Percentiles rank a stretch among this genome's conserved stretches.
These are phyloP conservation scores for Blera fallax DNA, from an alignment of 2,888 invertebrate species.

Conservation along the genomic window DNA sequence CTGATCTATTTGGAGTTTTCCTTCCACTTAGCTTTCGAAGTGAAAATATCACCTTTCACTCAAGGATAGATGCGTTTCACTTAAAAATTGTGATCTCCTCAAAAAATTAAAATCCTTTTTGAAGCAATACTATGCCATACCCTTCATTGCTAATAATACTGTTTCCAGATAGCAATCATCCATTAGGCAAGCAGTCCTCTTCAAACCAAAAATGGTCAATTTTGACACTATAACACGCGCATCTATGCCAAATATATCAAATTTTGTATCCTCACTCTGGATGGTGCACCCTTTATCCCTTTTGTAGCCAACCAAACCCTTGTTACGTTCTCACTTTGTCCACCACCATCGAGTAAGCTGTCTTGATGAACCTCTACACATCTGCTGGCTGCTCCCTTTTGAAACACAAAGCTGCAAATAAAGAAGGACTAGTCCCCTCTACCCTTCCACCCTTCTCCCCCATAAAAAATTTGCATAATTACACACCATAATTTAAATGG, in stretches of 20 bases:
- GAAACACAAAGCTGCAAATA: slow-evolving; percentile 22
- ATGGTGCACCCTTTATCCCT: background rate
- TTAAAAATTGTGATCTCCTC: too few relatives aligned
- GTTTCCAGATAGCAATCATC: slow-evolving; percentile 21
- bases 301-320: background rate
- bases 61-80: too few relatives aligned
- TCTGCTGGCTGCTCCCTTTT: slow-evolving; percentile 8
- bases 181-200: slow-evolving; percentile 11
- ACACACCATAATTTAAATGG: slow-evolving; percentile 43
- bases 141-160: background rate
- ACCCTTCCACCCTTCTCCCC: slow-evolving; percentile 32
- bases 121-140: background rate
- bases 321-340: slow-evolving; percentile 18
- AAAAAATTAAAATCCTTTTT: too few relatives aligned
- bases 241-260: slow-evolving; percentile 59
- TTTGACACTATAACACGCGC: slow-evolving; percentile 66
- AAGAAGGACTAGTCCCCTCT: slow-evolving; percentile 27
- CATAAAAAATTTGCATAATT: slow-evolving; percentile 63
- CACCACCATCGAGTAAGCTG: background rate
- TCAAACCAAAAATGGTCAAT: slow-evolving; percentile 24
- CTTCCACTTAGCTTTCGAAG: too few relatives aligned
- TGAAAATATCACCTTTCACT: too few relatives aligned
- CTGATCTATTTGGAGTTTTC: too few relatives aligned
- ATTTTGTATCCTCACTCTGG: background rate
- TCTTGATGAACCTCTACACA: background rate